phyloP scores from a whole-genome alignment of 2,888 invertebrate species.

The Caenorhabditis imperialis region DNA sequence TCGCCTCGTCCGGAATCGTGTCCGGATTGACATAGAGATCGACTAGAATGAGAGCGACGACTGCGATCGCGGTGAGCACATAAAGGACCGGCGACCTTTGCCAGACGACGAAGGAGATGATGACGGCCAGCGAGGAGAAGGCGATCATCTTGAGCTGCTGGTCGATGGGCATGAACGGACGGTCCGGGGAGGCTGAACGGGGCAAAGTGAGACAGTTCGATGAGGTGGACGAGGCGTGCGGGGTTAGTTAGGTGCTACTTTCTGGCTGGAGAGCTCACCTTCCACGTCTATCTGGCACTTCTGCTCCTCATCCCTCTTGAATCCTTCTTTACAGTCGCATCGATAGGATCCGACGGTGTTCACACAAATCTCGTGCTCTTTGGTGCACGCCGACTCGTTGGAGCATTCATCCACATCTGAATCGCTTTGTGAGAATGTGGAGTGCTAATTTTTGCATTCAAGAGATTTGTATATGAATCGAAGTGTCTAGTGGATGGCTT shows the following conservation, averaged over 20 bases:
- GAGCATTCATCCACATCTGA: conserved; percentile 73
- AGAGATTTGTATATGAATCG: too few species aligned
- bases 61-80: conserved; percentile 57
- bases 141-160: conserved; percentile 66
- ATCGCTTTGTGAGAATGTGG: conserved; percentile 27
- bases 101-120: conserved; percentile 69
- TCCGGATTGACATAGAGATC: conserved; percentile 67
- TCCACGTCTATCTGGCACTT: conserved; percentile 74
- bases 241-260: too few species aligned
- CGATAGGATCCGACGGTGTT: conserved; percentile 72
- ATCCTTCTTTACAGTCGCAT: conserved; percentile 75
- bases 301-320: conserved; percentile 62
- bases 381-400: conserved; percentile 57
- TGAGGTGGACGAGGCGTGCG: too few species aligned
- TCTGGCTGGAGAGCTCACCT: conserved; percentile 70
- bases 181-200: conserved; percentile 64
- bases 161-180: conserved; percentile 63
- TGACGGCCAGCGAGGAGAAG: conserved; percentile 64
- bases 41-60: conserved; percentile 61
- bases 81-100: conserved; percentile 59
- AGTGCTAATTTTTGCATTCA: too few species aligned
- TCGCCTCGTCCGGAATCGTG: conserved; percentile 58
- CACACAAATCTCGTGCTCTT: conserved; percentile 69
- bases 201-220: conserved; percentile 21
- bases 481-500: too few species aligned